Evolutionary conservation across 1,140 invertebrate species (phyloP), one percentile per base, ranked within the genome.

Genomic region (Apocrypta bakeri): DNA sequence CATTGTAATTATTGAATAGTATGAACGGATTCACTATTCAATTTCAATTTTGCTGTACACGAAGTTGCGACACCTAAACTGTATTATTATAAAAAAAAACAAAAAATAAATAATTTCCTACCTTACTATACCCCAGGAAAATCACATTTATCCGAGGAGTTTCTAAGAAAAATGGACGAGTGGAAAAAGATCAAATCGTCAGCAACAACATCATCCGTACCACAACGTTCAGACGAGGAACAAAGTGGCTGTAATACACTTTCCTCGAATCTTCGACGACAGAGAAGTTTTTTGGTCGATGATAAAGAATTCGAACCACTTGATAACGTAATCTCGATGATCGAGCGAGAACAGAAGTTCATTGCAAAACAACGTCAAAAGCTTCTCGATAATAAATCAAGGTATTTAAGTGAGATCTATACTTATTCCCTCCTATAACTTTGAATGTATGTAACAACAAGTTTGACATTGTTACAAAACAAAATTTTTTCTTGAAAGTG

Each of bases 141-240:
- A 42, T 92, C 94, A 78, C 93, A 94, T 63, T 87, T 95, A 1
- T 94, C 94, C 11, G 95, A 96, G 68, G 95, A 96, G 83, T 95
- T 95, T 82, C 90, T 95, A 1, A 95, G 94, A 84, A 95, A 94
- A 93, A 92, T 96, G 94, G 95, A 95, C 92, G 86, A 93, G 92
- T 85, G 93, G 95, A 88, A 95, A 92, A 91, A 92, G 92, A 85
- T 93, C 90, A 79, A 93, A 92, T 91, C 92, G 3, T 14, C 48
- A n/a, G 21, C 48, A 2, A 21, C 48, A 21, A 6, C 48, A 0
- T 17, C 48, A 37, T 37, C 33, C 33, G 91, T n/a, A n/a, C n/a
- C n/a, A n/a, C n/a, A 90, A 0, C 91, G 92, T 27, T 82, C 85
- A 82, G 91, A 92, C 73, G 91, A 92, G 73, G 91, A 92, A 77